Conservation (phyloP, 2,797 vertebrate species). For the Silurus aristotelis region DNA sequence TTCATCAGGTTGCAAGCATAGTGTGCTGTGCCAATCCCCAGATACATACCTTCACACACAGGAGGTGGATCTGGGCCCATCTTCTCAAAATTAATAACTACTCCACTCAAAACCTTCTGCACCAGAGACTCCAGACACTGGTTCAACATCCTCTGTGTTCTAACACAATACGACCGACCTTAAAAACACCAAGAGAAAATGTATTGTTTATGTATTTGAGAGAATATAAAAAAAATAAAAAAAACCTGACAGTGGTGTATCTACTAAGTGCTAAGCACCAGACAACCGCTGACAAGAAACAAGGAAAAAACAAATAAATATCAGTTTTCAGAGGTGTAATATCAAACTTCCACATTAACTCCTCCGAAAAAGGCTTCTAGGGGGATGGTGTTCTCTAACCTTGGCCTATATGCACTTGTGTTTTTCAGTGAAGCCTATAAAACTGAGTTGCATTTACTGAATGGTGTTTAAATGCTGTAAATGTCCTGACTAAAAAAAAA, state of each 20-base stretch:
- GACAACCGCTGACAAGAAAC: neutral
- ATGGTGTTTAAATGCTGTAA: neutral
- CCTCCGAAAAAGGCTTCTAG: neutral
- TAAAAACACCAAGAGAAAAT: conserved; percentile 54
- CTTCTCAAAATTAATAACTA: conserved; percentile 98
- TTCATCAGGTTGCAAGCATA: neutral
- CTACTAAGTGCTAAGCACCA: neutral
- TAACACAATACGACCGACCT: conserved; percentile 93
- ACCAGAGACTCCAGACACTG: conserved; percentile 96
- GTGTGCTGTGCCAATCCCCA: neutral
- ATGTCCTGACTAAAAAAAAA: neutral
- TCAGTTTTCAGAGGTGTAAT: neutral
- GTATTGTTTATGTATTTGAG: conserved; percentile 1
- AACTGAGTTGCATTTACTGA: neutral
- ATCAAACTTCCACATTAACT: neutral
- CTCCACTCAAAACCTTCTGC: conserved; percentile 96
- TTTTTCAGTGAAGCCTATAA: neutral
- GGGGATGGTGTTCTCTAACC: neutral
- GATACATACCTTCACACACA: conserved; percentile 82
- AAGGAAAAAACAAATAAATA: neutral
- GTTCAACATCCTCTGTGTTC: conserved; percentile 94
- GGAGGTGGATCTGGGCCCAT: conserved; percentile 88
- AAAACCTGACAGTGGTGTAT: neutral
- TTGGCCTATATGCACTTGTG: neutral
- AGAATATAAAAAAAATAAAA: neutral